These are phyloP conservation scores for Ceratothoa steindachneri DNA, from an alignment of 2,888 invertebrate genomes.

Conservation along the genomic window DNA sequence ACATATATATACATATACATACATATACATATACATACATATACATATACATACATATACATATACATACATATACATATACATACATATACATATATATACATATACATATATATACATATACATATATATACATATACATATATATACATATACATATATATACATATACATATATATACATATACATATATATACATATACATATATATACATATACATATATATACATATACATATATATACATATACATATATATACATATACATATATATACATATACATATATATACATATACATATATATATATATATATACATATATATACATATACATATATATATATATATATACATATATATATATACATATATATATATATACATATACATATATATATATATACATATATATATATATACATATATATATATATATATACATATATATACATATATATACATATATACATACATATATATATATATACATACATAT, in stretches of 20 bases:
- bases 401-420: constrained; percentile 25
- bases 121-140: constrained; percentile 14
- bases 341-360: neutral
- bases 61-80: neutral
- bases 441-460: neutral
- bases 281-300: neutral
- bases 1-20: neutral
- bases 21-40: neutral
- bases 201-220: constrained; percentile 7
- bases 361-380: neutral
- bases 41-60: constrained; percentile 5
- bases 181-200: constrained; percentile 13
- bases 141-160: constrained; percentile 13
- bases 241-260: too few relatives aligned
- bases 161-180: constrained; percentile 14
- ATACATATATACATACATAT: too few relatives aligned
- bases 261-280: too few relatives aligned
- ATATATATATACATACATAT: too few relatives aligned
- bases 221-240: neutral
- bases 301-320: neutral
- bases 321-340: neutral
- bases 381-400: constrained; percentile 22
- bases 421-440: constrained; percentile 24
- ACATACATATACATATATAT: neutral
- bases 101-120: constrained; percentile 12